Evolutionary conservation across 1,140 invertebrate genomes (phyloP), one percentile per base, ranked within the genome.

Genomic region (Caenorhabditis elegans): DNA sequence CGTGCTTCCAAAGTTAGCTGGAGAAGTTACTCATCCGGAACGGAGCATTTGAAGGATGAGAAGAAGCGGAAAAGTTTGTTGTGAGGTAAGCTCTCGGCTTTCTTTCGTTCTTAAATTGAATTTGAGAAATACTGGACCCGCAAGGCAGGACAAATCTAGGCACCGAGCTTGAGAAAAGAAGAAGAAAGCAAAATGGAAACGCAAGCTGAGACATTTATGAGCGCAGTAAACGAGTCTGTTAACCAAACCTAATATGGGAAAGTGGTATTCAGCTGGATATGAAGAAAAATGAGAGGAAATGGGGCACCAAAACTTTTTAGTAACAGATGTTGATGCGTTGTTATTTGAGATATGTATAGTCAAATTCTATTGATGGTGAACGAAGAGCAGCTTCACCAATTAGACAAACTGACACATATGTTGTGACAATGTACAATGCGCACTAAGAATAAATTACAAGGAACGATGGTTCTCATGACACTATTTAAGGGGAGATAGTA

Each of bases 331-430:
- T 70, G 60, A 70, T 34, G 60, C 39, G 60, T 70, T 70, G 60
- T 70, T 70, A 70, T 70, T 70, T 34, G 60, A 70, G 34, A 31
- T 13, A 13, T 70, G 34, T 70, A 22, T 39, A 70, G 60, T 70
- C 60, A 36, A 39, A 39, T 70, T 70, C 17, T 70, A 70, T 70
- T 70, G 60, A 70, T 70, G 60, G 34, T 39, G 60, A 70, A 70
- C 6, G 60, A 53, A 53, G 60, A 70, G 60, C 60, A 70, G 60
- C 60, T 70, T 70, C 60, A 70, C 60, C 60, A 70, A 70, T 70
- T 70, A 70, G 60, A 70, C 60, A 70, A 70, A 70, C 60, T 70
- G 60, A 70, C 60, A 70, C 60, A 70, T 70, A 70, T 70, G 60
- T 70, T 70, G 60, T 34, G 60, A 70, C 60, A 39, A 70, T 70